Base-by-base conservation (phyloP, 2,888 invertebrate genomes). In the Sminthurides aquaticus region DNA sequence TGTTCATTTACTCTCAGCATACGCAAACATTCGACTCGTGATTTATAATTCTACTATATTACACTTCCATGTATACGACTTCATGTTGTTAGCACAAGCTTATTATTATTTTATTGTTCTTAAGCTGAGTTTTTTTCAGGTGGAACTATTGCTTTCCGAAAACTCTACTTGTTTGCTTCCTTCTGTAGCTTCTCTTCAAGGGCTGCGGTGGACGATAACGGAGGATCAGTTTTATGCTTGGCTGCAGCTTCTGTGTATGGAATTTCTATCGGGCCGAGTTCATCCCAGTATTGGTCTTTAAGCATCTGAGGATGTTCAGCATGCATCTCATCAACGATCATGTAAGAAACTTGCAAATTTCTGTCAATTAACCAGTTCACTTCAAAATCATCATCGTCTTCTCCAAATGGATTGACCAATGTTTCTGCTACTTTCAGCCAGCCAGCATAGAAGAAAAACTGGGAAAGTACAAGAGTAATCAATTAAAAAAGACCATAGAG, bases 261-360 rank as follows among this genome's bases (percentile, higher is more conserved):
- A 72, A 93, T 78, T 78, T 91, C 90, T 27, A 86, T 84, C 0
- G 91, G 91, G 77, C 91, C 89, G 69, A 91, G 86, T 76, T 90
- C 88, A 76, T 93, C 92, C 92, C 92, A 93, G 77, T 68, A 70
- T 18, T 49, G 52, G 57, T 73, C 73, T 25, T 67, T 70, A 25
- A 67, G 54, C 69, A 71, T 60, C 57, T 69, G 69, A 0, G 92
- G 92, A 80, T 91, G 91, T 76, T 91, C 90, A 78, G 90, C 88
- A 77, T 92, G 92, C 91, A 93, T 92, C 80, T 93, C 92, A 77
- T 93, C 93, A 34, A 93, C 93, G 74, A 93, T 91, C 78, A 93
- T 82, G 80, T 92, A 93, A 18, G 91, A 88, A 8, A 92, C 89
- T 86, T 90, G 79, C 8, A 74, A 48, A 59, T 71, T 70, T 55